A percentile compares a stretch with the other conserved stretches of the same genome.
Evolutionary conservation across 1,140 invertebrate genomes (phyloP).

Genomic region (Semibalanus balanoides): DNA sequence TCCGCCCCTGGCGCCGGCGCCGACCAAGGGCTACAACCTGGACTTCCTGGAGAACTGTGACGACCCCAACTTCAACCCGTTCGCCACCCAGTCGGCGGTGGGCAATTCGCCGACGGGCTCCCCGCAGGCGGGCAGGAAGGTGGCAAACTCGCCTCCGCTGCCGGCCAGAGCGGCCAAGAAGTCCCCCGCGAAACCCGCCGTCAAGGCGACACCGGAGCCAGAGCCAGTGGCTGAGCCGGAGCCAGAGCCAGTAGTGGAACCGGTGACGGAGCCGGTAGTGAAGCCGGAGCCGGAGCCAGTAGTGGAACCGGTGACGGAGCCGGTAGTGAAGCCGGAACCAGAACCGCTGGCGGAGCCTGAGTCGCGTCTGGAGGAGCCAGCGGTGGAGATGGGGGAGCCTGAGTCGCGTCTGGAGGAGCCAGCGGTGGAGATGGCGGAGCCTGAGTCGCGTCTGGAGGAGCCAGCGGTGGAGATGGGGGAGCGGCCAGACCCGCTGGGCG

Average conservation of each 20-base stretch:
- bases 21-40: constrained; percentile 17
- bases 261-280: no score
- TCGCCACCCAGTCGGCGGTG: constrained; percentile 18
- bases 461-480: background rate
- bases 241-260: no score
- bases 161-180: background rate
- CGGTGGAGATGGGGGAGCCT: no score
- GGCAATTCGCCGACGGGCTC: constrained; percentile 16
- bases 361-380: background rate
- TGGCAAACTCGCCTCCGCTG: background rate
- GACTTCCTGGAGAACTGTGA: constrained; percentile 20
- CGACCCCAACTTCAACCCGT: constrained; percentile 22
- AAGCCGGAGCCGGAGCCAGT: no score
- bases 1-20: constrained; percentile 3
- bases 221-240: background rate
- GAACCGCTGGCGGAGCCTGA: no score
- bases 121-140: constrained; percentile 12
- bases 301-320: no score
- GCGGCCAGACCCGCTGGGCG: background rate
- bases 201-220: constrained; percentile 6
- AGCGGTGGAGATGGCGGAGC: background rate
- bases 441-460: background rate
- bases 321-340: no score
- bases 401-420: background rate
- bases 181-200: constrained; percentile 13